A percentile compares a stretch with the other conserved stretches of the same genome.
Conservation (phyloP, 1,140 invertebrate species). For the Bombyx mandarina region DNA sequence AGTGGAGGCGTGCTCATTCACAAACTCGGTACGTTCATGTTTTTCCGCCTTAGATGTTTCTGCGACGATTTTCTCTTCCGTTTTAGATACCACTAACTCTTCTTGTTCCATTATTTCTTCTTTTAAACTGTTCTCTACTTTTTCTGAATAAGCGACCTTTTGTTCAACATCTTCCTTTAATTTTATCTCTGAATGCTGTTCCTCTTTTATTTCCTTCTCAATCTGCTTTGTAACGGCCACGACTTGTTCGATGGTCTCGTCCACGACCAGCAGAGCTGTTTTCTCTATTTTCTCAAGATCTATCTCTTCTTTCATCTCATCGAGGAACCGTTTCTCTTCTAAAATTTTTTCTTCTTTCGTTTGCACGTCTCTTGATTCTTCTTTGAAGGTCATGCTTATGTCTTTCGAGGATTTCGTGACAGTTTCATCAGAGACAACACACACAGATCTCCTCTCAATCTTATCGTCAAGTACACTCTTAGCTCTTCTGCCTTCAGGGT, state of each 20-base stretch:
- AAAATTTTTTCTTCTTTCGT: conserved; percentile 2
- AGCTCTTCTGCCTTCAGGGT: conserved; percentile 30
- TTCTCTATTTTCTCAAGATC: conserved; percentile 42
- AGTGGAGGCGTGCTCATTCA: too few species aligned
- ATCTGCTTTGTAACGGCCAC: conserved; percentile 29
- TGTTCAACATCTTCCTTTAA: conserved; percentile 1
- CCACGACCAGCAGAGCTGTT: conserved; percentile 31
- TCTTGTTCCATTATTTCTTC: neutral
- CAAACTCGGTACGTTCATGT: neutral
- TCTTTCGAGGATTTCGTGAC: neutral
- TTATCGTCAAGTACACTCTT: conserved; percentile 8
- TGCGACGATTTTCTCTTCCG: neutral
- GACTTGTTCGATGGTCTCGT: conserved; percentile 35
- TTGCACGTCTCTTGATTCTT: neutral
- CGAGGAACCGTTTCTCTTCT: neutral
- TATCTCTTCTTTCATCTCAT: conserved; percentile 18
- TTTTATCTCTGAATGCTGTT: neutral
- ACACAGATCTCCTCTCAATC: conserved; percentile 2
- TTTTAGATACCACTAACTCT: neutral
- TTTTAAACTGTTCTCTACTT: neutral
- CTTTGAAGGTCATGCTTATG: neutral
- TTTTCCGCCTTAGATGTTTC: neutral
- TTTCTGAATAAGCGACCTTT: neutral
- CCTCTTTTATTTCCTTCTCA: conserved; percentile 30
- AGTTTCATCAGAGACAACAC: neutral